These are phyloP conservation scores for Melipona beecheii DNA, from an alignment of 2,888 invertebrate species.

Conservation along the genomic window DNA sequence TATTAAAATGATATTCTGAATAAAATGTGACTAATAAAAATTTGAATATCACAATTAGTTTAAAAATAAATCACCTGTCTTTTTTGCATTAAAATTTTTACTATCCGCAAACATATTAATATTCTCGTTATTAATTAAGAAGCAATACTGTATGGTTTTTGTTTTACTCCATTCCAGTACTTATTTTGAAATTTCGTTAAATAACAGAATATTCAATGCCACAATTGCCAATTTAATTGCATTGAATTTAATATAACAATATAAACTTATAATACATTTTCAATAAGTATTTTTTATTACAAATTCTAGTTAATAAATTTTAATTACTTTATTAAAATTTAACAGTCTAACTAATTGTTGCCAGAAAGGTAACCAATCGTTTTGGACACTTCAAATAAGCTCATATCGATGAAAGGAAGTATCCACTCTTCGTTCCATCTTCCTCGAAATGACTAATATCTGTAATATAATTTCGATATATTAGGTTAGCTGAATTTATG, in stretches of 20 bases:
- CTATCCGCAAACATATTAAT: no score
- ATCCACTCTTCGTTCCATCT: not conserved
- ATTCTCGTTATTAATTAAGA: not conserved
- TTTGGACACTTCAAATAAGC: not conserved
- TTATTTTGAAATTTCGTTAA: not conserved
- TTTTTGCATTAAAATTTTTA: no score
- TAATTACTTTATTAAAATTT: not conserved
- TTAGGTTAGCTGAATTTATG: slow-evolving; percentile 37
- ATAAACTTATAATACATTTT: not conserved
- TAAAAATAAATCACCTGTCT: no score
- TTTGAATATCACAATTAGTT: no score
- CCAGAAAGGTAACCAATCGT: not conserved
- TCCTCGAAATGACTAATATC: slow-evolving; percentile 3
- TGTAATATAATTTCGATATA: no score
- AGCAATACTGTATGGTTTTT: not conserved
- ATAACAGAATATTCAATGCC: not conserved
- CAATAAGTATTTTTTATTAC: not conserved
- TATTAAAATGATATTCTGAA: no score
- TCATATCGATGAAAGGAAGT: not conserved
- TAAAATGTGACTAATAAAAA: no score
- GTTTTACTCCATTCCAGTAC: not conserved
- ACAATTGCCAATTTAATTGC: no score
- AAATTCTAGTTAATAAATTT: not conserved
- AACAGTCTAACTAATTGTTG: not conserved
- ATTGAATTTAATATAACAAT: no score